These are phyloP conservation scores for Oryctolagus cuniculus DNA, from an alignment of 2,113 vertebrate species.

Conservation along the genomic window DNA sequence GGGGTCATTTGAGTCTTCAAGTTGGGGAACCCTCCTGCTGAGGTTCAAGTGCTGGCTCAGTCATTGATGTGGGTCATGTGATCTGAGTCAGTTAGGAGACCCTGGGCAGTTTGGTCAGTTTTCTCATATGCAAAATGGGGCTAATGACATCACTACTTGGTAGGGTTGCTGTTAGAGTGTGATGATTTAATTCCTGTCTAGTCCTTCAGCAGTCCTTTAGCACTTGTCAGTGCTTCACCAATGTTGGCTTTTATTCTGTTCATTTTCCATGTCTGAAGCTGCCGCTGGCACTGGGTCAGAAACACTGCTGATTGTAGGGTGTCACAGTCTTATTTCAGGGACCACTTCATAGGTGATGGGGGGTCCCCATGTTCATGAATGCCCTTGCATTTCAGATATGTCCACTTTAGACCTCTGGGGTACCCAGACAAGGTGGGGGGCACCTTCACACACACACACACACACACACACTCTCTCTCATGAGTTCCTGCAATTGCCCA, in stretches of 20 bases:
- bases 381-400: constrained; percentile 55
- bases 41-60: constrained; percentile 21
- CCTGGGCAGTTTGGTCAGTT: not conserved
- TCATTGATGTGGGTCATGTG: not conserved
- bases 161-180: not conserved
- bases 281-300: not conserved
- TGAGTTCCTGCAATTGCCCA: constrained; percentile 55
- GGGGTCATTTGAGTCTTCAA: not conserved
- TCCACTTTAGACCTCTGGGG: constrained; percentile 44
- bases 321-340: not conserved
- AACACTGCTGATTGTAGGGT: not conserved
- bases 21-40: not conserved
- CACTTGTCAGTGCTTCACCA: not conserved
- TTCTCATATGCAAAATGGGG: constrained; percentile 40
- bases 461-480: not conserved
- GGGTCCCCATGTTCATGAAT: not conserved
- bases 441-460: no score
- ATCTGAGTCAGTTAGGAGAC: not conserved
- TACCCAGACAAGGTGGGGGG: constrained; percentile 38
- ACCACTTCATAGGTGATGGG: not conserved
- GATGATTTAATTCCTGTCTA: not conserved
- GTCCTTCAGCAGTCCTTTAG: not conserved
- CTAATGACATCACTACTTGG: not conserved
- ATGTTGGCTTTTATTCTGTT: not conserved
- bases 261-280: not conserved